These are phyloP conservation scores for Centrocercus urophasianus DNA, from an alignment of 2,113 vertebrate genomes.

Conservation along the genomic window DNA sequence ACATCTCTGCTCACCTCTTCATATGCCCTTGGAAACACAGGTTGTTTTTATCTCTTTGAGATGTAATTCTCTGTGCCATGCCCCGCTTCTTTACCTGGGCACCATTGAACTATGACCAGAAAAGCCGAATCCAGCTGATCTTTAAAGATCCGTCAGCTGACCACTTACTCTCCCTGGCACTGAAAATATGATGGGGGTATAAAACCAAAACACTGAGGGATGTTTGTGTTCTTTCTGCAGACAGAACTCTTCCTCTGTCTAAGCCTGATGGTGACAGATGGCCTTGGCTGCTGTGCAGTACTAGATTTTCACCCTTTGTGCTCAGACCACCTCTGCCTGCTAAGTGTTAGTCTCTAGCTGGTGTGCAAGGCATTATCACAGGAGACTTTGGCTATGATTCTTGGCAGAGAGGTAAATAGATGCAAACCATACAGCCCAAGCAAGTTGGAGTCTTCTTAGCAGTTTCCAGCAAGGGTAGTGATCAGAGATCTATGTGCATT, in stretches of 20 bases:
- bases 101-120: accelerated
- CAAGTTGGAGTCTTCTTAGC: background rate
- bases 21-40: background rate
- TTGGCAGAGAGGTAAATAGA: background rate
- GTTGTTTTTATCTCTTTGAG: background rate
- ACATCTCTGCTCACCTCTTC: background rate
- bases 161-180: background rate
- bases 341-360: background rate
- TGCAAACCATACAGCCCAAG: background rate
- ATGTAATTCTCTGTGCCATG: background rate
- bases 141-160: background rate
- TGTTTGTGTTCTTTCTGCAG: background rate
- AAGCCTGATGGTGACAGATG: background rate
- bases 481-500: background rate
- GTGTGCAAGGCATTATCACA: background rate
- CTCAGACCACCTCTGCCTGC: background rate
- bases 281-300: background rate
- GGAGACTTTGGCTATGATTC: background rate
- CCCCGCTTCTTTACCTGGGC: accelerated
- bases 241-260: background rate
- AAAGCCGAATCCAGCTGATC: background rate
- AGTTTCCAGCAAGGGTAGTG: background rate
- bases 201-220: background rate
- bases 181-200: background rate
- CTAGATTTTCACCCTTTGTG: background rate